Base-by-base conservation (phyloP, 92 coral and sea anemone genomes). In the Pocillopora grandis region DNA sequence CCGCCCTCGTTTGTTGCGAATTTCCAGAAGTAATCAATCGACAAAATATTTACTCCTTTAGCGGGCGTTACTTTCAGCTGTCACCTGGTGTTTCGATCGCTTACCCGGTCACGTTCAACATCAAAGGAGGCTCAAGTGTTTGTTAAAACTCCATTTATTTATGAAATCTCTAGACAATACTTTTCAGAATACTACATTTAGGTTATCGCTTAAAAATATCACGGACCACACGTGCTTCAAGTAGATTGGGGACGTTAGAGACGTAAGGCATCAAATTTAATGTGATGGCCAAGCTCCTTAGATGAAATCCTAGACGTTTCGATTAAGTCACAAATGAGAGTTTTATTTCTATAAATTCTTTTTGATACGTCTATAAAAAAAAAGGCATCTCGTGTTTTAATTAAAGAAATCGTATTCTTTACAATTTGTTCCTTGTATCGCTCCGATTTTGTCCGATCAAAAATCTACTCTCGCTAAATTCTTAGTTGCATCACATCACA, bases 11-110 rank as follows among this genome's bases (percentile, higher is more conserved):
- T n/a, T 70, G 75, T 59, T 19, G 48, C 48, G 70, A 70, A 78
- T 66, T n/a, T 37, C 61, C 71, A 71, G 61, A 55, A 42, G 18
- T 21, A 20, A 9, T 17, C 31, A 23, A 18, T 55, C 56, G 62
- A 79, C 52, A 78, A 49, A 67, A 80, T 80, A 31, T 56, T 37
- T 60, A 17, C 31, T 8, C 77, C 61, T 20, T 10, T 27, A 3
- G 52, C 8, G 4, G 27, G 0, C 9, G 52, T 81, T 68, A 56
- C 70, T 66, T 81, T 81, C 61, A 59, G 85, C n/a, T 71, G 76
- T 23, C 66, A 69, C 37, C 19, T 55, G 3, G 76, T 66, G 37
- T 36, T 71, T 33, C 21, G 70, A 66, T 10, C 1, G 14, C 73
- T 5, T 10, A 12, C 57, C 66, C 6, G 12, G 72, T 78, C 82